phyloP scores from a whole-genome alignment of 37 sponge, comb jelly and placozoan species.

The Ianthella basta region DNA sequence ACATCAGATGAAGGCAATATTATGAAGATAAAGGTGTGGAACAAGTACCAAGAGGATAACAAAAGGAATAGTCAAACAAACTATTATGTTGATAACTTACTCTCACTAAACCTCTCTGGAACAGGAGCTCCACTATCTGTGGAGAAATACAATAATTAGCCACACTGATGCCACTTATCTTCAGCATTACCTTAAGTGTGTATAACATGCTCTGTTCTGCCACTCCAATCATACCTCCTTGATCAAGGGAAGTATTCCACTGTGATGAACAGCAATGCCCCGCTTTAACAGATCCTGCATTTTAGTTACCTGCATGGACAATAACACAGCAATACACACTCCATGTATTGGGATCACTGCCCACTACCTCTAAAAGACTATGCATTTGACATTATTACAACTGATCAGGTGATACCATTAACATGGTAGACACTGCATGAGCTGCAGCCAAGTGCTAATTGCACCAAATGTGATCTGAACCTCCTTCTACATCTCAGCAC shows the following conservation, averaged over 20 bases:
- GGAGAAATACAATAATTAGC: neutral
- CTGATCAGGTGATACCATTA: too few species aligned
- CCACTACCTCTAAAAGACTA: too few species aligned
- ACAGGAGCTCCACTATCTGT: constrained; percentile 91
- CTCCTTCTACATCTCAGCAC: too few species aligned
- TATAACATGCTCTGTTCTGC: neutral
- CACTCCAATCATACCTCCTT: constrained; percentile 98
- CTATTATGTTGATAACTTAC: constrained; percentile 58
- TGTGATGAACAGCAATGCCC: constrained; percentile 98
- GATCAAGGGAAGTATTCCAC: constrained; percentile 95
- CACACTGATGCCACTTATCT: too few species aligned
- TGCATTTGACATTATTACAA: too few species aligned
- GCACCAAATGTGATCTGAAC: too few species aligned
- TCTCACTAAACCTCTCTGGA: constrained; percentile 87
- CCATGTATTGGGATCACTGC: too few species aligned
- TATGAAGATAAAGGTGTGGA: neutral
- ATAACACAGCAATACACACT: neutral
- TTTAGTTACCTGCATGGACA: constrained; percentile 58
- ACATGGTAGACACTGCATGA: too few species aligned
- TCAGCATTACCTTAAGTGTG: too few species aligned
- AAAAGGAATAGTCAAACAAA: too few species aligned
- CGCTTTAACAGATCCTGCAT: constrained; percentile 78
- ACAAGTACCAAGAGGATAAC: too few species aligned
- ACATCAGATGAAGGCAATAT: neutral
- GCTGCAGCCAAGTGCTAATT: too few species aligned